These are phyloP conservation scores for Forbesichthys agassizii DNA, from an alignment of 2,113 vertebrate species.

Conservation along the genomic window DNA sequence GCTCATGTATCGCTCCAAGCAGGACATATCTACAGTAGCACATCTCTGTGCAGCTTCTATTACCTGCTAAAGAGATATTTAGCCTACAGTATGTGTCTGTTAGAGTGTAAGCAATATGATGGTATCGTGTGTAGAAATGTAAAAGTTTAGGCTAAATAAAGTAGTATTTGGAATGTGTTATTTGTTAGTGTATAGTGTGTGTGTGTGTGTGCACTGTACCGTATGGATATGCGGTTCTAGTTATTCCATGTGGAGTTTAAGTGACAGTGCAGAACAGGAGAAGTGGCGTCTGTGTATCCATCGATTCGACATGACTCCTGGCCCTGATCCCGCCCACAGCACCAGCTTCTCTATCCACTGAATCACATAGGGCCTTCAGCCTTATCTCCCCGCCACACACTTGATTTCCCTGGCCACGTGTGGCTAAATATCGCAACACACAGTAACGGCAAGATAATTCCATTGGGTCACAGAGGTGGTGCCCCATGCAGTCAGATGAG, in stretches of 20 bases:
- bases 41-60: slow-evolving; percentile 28
- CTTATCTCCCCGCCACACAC: slow-evolving; percentile 15
- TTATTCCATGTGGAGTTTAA: neutral
- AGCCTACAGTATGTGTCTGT: slow-evolving; percentile 6
- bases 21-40: slow-evolving; percentile 20
- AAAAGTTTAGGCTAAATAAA: no score
- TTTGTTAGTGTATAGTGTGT: slow-evolving; percentile 2
- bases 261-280: neutral
- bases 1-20: slow-evolving; percentile 27
- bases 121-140: slow-evolving; percentile 18
- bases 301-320: neutral
- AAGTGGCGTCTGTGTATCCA: neutral
- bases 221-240: slow-evolving; percentile 14
- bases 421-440: slow-evolving; percentile 41
- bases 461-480: slow-evolving; percentile 37
- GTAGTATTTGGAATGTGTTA: neutral
- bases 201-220: neutral
- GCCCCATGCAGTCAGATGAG: slow-evolving; percentile 50
- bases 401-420: slow-evolving; percentile 24
- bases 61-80: slow-evolving; percentile 38
- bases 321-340: neutral
- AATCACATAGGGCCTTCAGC: slow-evolving; percentile 5
- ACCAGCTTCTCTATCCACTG: neutral
- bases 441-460: slow-evolving; percentile 34
- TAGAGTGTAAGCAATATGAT: slow-evolving; percentile 21